These are phyloP conservation scores for Hirundo rustica DNA, from an alignment of 2,797 vertebrate species.

Conservation along the genomic window DNA sequence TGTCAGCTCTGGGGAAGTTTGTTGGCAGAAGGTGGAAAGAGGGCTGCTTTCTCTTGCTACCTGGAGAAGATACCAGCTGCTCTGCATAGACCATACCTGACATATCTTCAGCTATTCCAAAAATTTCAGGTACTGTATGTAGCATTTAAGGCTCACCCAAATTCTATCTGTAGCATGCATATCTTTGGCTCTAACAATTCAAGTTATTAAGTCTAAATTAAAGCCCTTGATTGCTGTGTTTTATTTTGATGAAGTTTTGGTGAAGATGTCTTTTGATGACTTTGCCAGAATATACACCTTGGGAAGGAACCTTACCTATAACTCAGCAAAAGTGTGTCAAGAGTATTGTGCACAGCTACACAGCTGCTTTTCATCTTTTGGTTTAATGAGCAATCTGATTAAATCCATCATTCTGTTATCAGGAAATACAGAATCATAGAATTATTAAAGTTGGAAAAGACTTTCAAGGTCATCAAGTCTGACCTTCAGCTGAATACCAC, in stretches of 20 bases:
- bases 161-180: not conserved
- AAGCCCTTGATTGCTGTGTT: not conserved
- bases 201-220: not conserved
- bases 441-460: not conserved
- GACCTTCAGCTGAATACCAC: not conserved
- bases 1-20: not conserved
- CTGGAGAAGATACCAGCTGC: not conserved
- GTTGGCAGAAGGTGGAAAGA: not conserved
- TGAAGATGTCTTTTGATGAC: not conserved
- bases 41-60: not conserved
- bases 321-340: not conserved
- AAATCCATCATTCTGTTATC: not conserved
- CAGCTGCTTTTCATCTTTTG: not conserved
- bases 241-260: not conserved
- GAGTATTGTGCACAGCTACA: not conserved
- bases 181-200: not conserved
- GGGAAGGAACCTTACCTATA: not conserved
- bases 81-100: not conserved
- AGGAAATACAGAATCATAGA: not conserved
- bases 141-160: not conserved
- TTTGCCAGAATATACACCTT: not conserved
- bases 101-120: not conserved
- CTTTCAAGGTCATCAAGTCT: not conserved
- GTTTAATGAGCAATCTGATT: not conserved
- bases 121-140: rapidly evolving